phyloP scores from a whole-genome alignment of 1,140 invertebrate species.

The Manduca sexta region DNA sequence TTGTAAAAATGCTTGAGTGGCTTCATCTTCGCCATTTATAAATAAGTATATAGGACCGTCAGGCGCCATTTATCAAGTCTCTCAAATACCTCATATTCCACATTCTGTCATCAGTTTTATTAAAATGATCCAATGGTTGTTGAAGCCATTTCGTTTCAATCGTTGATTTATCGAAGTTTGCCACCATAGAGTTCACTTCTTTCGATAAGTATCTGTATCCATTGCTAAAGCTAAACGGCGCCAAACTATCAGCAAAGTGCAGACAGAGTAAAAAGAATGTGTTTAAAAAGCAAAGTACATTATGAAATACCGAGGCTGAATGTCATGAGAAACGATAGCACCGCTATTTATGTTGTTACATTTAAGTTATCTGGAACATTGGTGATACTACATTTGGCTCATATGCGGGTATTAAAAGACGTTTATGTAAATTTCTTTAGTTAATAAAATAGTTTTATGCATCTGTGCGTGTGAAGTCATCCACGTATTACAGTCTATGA shows the following conservation, averaged over 20 bases:
- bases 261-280: conserved; percentile 3
- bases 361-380: conserved; percentile 4
- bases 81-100: conserved; percentile 57
- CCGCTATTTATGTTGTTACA: no score
- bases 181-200: conserved; percentile 21
- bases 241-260: conserved; percentile 8
- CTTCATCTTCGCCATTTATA: conserved; percentile 73
- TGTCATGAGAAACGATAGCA: no score
- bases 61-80: conserved; percentile 31
- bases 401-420: no score
- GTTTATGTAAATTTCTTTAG: no score
- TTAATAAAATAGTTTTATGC: no score
- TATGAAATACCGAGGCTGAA: no score
- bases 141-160: conserved; percentile 34
- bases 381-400: no score
- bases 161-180: conserved; percentile 1
- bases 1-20: conserved; percentile 22
- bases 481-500: no score
- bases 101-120: conserved; percentile 28
- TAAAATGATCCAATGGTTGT: conserved; percentile 52
- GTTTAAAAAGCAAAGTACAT: no score
- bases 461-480: no score
- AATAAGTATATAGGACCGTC: conserved; percentile 79
- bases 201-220: conserved; percentile 28
- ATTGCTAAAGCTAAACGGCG: conserved; percentile 17